Evolutionary conservation across 2,113 vertebrate genomes (phyloP).

Genomic region (Hippopotamus amphibius): DNA sequence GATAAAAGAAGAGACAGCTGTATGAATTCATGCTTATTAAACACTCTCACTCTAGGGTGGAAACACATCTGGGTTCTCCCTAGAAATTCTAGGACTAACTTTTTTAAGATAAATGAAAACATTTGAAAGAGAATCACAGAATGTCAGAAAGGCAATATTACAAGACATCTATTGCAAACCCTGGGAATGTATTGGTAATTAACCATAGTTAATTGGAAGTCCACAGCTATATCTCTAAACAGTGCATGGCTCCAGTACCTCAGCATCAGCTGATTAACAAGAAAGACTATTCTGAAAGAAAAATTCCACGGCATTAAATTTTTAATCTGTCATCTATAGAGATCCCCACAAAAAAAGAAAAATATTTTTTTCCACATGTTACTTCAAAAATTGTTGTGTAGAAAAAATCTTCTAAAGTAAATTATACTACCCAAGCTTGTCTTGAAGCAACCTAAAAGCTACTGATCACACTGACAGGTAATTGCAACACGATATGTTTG

Average conservation of each 20-base stretch:
- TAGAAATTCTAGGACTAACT: background rate
- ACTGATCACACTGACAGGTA: background rate
- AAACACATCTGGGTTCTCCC: background rate
- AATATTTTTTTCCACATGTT: background rate
- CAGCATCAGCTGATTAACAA: background rate
- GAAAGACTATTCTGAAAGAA: background rate
- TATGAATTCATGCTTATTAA: background rate
- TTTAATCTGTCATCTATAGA: background rate
- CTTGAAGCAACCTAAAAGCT: background rate
- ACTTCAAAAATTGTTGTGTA: background rate
- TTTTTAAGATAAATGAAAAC: background rate
- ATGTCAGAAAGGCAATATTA: background rate
- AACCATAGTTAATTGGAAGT: background rate
- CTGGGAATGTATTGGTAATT: background rate
- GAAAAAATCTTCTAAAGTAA: background rate
- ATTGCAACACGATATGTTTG: background rate
- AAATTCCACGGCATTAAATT: background rate
- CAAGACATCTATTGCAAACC: background rate
- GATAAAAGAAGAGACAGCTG: background rate
- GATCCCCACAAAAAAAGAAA: background rate
- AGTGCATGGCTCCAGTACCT: background rate
- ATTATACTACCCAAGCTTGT: background rate
- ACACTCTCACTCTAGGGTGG: background rate
- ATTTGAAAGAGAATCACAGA: background rate
- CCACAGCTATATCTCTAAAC: background rate